Conservation (phyloP, 2,113 vertebrate species). For the Clarias magur region DNA sequence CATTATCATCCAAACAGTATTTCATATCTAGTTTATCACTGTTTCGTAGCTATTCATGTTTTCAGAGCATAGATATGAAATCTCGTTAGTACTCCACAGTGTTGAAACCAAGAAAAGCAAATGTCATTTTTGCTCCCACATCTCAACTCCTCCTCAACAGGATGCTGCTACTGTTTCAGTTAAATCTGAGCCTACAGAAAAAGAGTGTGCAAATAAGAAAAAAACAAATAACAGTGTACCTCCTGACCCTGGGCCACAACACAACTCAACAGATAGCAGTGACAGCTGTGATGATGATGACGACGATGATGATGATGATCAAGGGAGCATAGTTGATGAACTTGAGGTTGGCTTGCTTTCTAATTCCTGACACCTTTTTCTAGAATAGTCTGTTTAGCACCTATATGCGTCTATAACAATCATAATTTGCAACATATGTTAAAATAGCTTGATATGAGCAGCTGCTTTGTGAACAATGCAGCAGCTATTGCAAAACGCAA, state of each 20-base stretch:
- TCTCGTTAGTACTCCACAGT: not conserved
- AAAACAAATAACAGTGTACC: slow-evolving; percentile 37
- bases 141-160: not conserved
- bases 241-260: slow-evolving; percentile 1
- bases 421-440: not conserved
- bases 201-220: slow-evolving; percentile 39
- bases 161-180: slow-evolving; percentile 30
- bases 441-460: slow-evolving; percentile 65
- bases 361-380: not conserved
- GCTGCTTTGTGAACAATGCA: slow-evolving; percentile 55
- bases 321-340: slow-evolving; percentile 37
- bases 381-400: too few relatives aligned
- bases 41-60: not conserved
- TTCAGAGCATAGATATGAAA: not conserved
- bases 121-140: not conserved
- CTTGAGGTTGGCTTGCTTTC: slow-evolving; percentile 60
- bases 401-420: too few relatives aligned
- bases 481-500: slow-evolving; percentile 52
- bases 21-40: not conserved
- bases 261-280: slow-evolving; percentile 10
- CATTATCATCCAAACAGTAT: not conserved
- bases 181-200: slow-evolving; percentile 52
- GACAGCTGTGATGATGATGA: slow-evolving; percentile 35
- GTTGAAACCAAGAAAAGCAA: not conserved
- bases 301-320: slow-evolving; percentile 20